A percentile compares a stretch with the other conserved stretches of the same genome.
Conservation (phyloP, 2,797 vertebrate species). For the Cercopithecus hamlyni region DNA sequence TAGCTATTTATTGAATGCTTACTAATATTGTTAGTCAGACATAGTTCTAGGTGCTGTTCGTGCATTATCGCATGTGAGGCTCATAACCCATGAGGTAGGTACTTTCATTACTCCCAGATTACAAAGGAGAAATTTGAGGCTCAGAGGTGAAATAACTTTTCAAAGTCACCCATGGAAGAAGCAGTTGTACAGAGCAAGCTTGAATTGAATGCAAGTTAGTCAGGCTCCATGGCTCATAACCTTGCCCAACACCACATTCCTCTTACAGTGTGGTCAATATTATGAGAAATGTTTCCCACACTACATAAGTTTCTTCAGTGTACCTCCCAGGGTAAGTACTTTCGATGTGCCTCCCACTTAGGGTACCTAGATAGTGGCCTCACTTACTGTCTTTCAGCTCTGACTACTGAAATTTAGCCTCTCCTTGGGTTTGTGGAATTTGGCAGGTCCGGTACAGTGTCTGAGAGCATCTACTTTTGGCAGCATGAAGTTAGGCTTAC, state of each 20-base stretch:
- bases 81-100: background rate
- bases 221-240: background rate
- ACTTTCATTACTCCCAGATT: background rate
- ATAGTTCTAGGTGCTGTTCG: background rate
- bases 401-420: background rate
- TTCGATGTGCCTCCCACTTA: background rate
- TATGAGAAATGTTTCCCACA: background rate
- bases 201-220: background rate
- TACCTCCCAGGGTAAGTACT: no score
- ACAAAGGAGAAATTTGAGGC: background rate
- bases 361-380: background rate
- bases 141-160: background rate
- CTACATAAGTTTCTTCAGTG: background rate
- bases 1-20: background rate
- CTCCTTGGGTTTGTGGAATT: background rate
- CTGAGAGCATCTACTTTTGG: background rate
- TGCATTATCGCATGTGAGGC: background rate
- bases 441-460: background rate
- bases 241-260: background rate
- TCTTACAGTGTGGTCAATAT: background rate
- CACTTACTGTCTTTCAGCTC: background rate
- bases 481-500: background rate
- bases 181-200: background rate
- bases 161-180: background rate
- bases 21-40: background rate